phyloP scores from a whole-genome alignment of 53 echinoderm and acorn worm species.

The Echinarachnius parma region DNA sequence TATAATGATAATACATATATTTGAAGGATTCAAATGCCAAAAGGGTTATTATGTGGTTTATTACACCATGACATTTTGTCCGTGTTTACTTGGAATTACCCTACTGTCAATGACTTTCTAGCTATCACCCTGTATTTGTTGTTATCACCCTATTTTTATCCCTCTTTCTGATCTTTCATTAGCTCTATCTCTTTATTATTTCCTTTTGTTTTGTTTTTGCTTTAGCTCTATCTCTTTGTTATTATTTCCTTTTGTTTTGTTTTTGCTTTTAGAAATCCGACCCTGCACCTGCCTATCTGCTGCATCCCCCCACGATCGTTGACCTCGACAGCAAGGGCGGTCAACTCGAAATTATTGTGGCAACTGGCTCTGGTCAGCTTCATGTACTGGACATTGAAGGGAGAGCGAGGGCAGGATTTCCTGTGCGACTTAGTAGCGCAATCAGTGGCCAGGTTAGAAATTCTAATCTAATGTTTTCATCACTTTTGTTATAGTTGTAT shows the following conservation, averaged over 20 bases:
- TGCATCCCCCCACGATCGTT: constrained; percentile 67
- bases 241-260: background rate
- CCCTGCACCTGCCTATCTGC: constrained; percentile 63
- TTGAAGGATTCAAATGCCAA: no score
- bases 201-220: background rate
- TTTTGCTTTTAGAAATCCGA: constrained; percentile 46
- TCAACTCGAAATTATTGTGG: constrained; percentile 62
- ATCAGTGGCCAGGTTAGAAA: constrained; percentile 76
- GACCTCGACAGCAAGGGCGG: constrained; percentile 67
- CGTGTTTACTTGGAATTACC: no score
- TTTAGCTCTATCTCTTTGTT: background rate
- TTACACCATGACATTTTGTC: no score
- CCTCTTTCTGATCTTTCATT: background rate
- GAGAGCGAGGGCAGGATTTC: constrained; percentile 58
- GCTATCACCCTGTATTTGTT: no score
- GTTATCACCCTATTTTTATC: background rate
- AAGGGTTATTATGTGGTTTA: no score
- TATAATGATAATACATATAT: no score
- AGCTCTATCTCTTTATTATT: background rate
- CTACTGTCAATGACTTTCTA: no score
- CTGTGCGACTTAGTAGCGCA: constrained; percentile 51
- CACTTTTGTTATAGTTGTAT: no score
- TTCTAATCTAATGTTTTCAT: no score
- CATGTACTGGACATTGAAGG: constrained; percentile 56
- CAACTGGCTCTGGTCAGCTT: constrained; percentile 68